phyloP scores from a whole-genome alignment of 2,888 invertebrate species.

The Sphaerophoria rueppellii region DNA sequence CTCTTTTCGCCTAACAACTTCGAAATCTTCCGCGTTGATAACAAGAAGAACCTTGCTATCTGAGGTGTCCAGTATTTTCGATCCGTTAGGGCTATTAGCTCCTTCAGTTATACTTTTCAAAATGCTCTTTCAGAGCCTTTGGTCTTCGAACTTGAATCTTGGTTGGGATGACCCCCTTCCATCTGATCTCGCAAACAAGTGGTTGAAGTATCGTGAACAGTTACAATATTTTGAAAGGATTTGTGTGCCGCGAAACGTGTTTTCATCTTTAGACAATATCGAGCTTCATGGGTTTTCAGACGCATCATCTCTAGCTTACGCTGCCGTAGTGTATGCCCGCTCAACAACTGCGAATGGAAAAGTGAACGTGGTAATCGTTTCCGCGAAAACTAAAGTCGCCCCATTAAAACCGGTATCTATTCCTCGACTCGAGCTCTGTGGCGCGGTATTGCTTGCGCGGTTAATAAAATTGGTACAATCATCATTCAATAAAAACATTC shows the following conservation, averaged over 20 bases:
- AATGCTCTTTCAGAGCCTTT: not conserved
- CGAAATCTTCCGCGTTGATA: not conserved
- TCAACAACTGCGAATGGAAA: not conserved
- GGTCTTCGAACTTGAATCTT: constrained; percentile 33
- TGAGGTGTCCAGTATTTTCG: constrained; percentile 31
- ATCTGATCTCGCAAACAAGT: constrained; percentile 15
- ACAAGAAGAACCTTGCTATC: constrained; percentile 6
- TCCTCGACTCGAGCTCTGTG: constrained; percentile 57
- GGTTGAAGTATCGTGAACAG: constrained; percentile 23
- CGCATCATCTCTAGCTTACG: constrained; percentile 10
- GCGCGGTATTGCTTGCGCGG: constrained; percentile 45
- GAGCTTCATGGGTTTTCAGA: constrained; percentile 36
- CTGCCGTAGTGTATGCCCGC: not conserved
- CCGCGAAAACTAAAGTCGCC: constrained; percentile 33
- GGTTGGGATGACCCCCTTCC: constrained; percentile 61
- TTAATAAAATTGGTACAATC: constrained; percentile 40
- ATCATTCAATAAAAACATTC: constrained; percentile 36
- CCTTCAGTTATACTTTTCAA: no score
- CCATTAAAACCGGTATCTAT: constrained; percentile 45
- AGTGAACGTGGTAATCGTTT: not conserved
- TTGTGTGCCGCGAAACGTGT: constrained; percentile 19
- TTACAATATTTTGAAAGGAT: constrained; percentile 34
- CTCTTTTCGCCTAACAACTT: not conserved
- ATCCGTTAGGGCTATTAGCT: constrained; percentile 3
- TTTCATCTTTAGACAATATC: not conserved